Conservation (phyloP, 2,888 invertebrate genomes). For the Chymomyza procnemis region DNA sequence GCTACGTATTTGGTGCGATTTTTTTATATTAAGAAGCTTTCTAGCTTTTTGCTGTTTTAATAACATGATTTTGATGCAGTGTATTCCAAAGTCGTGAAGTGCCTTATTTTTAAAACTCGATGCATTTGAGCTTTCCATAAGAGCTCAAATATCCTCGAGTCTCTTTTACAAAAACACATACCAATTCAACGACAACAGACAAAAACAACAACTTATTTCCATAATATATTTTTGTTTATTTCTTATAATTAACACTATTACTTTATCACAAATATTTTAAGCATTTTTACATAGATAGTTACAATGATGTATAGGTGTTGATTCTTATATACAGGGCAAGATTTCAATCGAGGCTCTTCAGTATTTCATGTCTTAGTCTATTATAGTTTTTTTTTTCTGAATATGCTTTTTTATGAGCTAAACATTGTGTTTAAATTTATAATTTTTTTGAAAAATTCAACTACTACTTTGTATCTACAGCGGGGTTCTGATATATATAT, state of each 20-base stretch:
- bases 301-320: constrained; percentile 53
- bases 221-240: constrained; percentile 64
- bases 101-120: too few species aligned
- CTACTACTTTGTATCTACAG: constrained; percentile 60
- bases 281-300: constrained; percentile 73
- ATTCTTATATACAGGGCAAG: constrained; percentile 3
- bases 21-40: too few species aligned
- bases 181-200: too few species aligned
- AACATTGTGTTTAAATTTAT: constrained; percentile 1
- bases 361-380: constrained; percentile 14
- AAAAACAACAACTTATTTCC: too few species aligned
- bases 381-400: not conserved
- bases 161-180: too few species aligned
- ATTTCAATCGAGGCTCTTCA: not conserved
- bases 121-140: too few species aligned
- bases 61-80: too few species aligned
- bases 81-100: too few species aligned
- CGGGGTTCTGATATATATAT: constrained; percentile 46
- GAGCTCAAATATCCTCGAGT: too few species aligned
- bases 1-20: too few species aligned
- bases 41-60: too few species aligned
- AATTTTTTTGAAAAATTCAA: constrained; percentile 39
- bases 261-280: constrained; percentile 74
- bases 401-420: not conserved
- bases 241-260: constrained; percentile 69